phyloP scores from a whole-genome alignment of 2,888 invertebrate species.

The Charanyca ferruginea region DNA sequence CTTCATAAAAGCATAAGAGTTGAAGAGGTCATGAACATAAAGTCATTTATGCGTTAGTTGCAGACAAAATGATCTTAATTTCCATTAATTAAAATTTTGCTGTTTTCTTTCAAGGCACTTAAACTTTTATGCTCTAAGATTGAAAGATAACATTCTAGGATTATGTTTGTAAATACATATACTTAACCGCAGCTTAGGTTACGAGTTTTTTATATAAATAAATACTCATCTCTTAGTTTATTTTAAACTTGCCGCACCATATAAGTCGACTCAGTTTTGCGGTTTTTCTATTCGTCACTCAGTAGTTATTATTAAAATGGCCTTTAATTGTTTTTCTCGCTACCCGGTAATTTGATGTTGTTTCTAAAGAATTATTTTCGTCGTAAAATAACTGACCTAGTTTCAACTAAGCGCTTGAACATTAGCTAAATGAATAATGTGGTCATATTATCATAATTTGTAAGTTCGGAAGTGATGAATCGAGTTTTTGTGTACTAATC shows the following conservation, averaged over 20 bases:
- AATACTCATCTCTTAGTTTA: constrained; percentile 52
- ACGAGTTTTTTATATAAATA: constrained; percentile 49
- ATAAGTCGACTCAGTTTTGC: constrained; percentile 60
- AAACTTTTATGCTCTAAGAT: constrained; percentile 45
- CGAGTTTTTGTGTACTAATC: constrained; percentile 39
- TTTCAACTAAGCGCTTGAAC: constrained; percentile 60
- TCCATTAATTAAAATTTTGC: constrained; percentile 39
- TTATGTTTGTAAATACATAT: constrained; percentile 37
- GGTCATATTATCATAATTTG: constrained; percentile 53
- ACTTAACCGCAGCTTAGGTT: constrained; percentile 47
- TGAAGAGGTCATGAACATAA: constrained; percentile 17
- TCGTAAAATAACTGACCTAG: constrained; percentile 68
- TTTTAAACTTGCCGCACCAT: constrained; percentile 60
- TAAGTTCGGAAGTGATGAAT: constrained; percentile 51
- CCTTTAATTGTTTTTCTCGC: constrained; percentile 66
- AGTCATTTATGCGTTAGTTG: neutral
- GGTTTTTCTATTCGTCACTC: constrained; percentile 67
- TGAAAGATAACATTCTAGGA: constrained; percentile 33
- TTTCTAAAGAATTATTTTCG: constrained; percentile 66
- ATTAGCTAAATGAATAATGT: constrained; percentile 61
- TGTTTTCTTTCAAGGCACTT: constrained; percentile 35
- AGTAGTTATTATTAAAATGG: constrained; percentile 60
- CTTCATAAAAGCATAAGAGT: constrained; percentile 5
- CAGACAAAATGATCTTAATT: constrained; percentile 27
- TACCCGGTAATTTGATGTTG: constrained; percentile 64